Evolutionary conservation across 2,797 vertebrate species (phyloP), one percentile per base, ranked within the genome.

Genomic region (Pangasius djambal): DNA sequence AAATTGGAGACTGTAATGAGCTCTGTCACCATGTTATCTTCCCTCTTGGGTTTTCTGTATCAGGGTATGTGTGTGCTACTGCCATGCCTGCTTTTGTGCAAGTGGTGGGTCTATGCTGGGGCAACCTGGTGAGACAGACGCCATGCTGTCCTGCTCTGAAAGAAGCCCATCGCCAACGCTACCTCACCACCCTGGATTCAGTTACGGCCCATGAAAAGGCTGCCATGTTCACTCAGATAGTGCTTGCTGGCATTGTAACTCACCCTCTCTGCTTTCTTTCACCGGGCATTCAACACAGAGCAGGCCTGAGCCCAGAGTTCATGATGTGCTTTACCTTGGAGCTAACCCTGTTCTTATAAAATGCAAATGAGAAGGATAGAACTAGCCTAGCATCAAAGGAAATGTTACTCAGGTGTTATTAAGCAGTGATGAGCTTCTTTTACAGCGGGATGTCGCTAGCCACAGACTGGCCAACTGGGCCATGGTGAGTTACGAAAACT

Each of bases 1-100:
- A 92, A 92, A 91, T 92, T 86, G 63, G 78, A 88, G 92, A 92
- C 93, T 93, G 93, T 94, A 94, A 94, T 95, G 89, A 94, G 94
- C 92, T 93, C 92, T 93, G 93, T 94, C 93, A 90, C 88, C 91
- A 70, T 92, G 91, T 95, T 96, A 95, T 96, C 95, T 92, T 89
- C 34, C 89, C 93, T 95, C 94, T 96, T 94, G 92, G 91, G 94
- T 96, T 96, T 85, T 96, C 94, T 93, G 95, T 95, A 95, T 95
- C 94, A 44, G 61, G 63, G 25, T 52, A 72, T 69, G 69, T 52
- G 63, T 79, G 70, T 61, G 78, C 72, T 83, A 78, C 83, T 65
- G 74, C 85, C 65, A 16, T 72, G 74, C 77, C 65, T 59, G 87
- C 81, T 69, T 90, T 93, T 94, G 94, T 92, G 93, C 91, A 93